These are phyloP conservation scores for Cacatua alba DNA, from an alignment of 2,113 vertebrate genomes.

Conservation along the genomic window DNA sequence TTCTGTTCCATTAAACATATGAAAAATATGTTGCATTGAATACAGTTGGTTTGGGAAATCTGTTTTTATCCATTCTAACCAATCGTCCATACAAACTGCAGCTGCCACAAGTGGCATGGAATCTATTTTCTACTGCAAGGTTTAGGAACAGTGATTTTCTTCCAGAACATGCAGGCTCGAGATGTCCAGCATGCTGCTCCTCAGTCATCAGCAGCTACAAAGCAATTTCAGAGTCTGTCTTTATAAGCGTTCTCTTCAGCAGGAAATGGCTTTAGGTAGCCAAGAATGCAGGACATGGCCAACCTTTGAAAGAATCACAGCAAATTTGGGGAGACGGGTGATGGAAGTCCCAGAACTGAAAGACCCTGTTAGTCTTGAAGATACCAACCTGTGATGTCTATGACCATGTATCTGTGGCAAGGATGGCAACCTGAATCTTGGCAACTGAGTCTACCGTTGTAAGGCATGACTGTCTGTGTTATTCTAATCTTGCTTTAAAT, in stretches of 20 bases:
- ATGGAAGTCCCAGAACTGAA: neutral
- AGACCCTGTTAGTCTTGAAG: neutral
- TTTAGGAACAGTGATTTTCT: neutral
- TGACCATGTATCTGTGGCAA: neutral
- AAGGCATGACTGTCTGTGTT: rapidly evolving
- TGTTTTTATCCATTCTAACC: slow-evolving; percentile 70
- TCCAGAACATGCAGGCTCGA: neutral
- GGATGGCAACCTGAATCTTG: neutral
- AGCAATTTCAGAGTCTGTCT: neutral
- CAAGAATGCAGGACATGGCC: neutral
- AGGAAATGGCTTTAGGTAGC: neutral
- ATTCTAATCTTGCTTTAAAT: neutral
- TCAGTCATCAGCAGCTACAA: neutral
- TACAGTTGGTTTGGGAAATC: slow-evolving; percentile 76
- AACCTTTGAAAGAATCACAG: neutral
- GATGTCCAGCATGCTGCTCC: neutral
- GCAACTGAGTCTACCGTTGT: rapidly evolving
- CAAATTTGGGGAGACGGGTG: neutral
- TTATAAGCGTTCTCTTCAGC: neutral
- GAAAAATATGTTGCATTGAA: slow-evolving; percentile 76
- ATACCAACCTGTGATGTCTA: neutral
- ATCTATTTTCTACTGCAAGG: slow-evolving; percentile 23
- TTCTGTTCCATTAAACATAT: slow-evolving; percentile 77
- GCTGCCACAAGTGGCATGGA: slow-evolving; percentile 53
- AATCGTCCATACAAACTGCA: slow-evolving; percentile 59